A percentile compares a stretch with the other conserved stretches of the same genome.
phyloP scores from a whole-genome alignment of 2,797 vertebrate species.

The Rhynchonycteris naso region DNA sequence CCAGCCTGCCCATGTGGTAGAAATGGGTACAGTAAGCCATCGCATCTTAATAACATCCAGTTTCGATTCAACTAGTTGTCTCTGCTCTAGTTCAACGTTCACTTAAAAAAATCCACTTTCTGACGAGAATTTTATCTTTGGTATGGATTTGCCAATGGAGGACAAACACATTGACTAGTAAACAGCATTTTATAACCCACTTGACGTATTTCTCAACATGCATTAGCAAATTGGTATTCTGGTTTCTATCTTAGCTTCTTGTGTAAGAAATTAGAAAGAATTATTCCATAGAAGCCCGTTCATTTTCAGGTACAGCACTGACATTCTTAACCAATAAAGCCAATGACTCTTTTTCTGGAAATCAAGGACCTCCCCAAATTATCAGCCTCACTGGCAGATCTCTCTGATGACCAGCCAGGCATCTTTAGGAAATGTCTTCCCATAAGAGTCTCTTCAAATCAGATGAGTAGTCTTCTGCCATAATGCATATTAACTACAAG shows the following conservation, averaged over 20 bases:
- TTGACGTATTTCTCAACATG: background rate
- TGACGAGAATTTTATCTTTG: conserved; percentile 27
- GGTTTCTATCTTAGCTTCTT: background rate
- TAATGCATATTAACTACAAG: background rate
- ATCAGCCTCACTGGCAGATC: background rate
- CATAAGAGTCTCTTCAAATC: conserved; percentile 8
- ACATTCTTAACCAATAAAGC: background rate
- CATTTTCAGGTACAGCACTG: background rate
- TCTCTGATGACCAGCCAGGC: conserved; percentile 28
- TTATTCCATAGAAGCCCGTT: background rate
- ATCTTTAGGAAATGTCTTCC: conserved; percentile 26
- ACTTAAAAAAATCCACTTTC: background rate
- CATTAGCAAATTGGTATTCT: background rate
- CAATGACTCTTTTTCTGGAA: conserved; percentile 13
- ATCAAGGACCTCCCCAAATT: conserved; percentile 45
- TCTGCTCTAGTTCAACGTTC: background rate
- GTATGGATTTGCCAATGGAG: background rate
- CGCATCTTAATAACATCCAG: background rate
- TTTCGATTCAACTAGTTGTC: background rate
- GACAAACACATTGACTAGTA: background rate
- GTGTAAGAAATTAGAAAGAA: background rate
- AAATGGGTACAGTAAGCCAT: background rate
- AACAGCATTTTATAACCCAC: background rate
- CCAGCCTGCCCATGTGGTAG: background rate
- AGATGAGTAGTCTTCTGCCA: background rate